These are phyloP conservation scores for Agonopterix heracliana DNA, from an alignment of 2,888 invertebrate genomes.

Conservation along the genomic window DNA sequence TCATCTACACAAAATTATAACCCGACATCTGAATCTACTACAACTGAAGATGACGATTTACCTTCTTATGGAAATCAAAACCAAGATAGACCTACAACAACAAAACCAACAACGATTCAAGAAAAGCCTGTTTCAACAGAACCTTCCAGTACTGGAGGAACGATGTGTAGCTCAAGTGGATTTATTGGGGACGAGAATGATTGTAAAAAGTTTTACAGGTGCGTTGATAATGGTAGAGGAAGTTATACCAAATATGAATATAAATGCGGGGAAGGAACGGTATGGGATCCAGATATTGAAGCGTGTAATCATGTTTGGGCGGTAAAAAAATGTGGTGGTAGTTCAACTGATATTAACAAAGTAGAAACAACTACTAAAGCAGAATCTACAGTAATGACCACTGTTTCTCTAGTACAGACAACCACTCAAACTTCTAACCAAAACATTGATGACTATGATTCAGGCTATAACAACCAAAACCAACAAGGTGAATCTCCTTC, in stretches of 20 bases:
- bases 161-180: slow-evolving; percentile 74
- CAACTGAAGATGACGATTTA: slow-evolving; percentile 21
- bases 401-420: slow-evolving; percentile 12
- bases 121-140: slow-evolving; percentile 10
- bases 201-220: slow-evolving; percentile 86
- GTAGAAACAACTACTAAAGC: slow-evolving; percentile 31
- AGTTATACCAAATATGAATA: slow-evolving; percentile 81
- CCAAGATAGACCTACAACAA: slow-evolving; percentile 14
- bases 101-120: slow-evolving; percentile 11
- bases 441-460: slow-evolving; percentile 25
- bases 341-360: slow-evolving; percentile 14
- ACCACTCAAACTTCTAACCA: slow-evolving; percentile 15
- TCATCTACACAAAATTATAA: slow-evolving; percentile 20
- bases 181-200: slow-evolving; percentile 81
- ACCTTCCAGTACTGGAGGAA: slow-evolving; percentile 6
- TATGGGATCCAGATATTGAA: slow-evolving; percentile 82
- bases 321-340: slow-evolving; percentile 61
- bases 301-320: slow-evolving; percentile 82
- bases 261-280: slow-evolving; percentile 83
- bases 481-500: slow-evolving; percentile 26
- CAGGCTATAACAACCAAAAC: slow-evolving; percentile 30
- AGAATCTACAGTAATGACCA: slow-evolving; percentile 17
- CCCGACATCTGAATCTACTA: slow-evolving; percentile 11
- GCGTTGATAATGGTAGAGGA: slow-evolving; percentile 79
- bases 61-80: slow-evolving; percentile 27